phyloP scores from a whole-genome alignment of 2,113 vertebrate species.

The Lates calcarifer region DNA sequence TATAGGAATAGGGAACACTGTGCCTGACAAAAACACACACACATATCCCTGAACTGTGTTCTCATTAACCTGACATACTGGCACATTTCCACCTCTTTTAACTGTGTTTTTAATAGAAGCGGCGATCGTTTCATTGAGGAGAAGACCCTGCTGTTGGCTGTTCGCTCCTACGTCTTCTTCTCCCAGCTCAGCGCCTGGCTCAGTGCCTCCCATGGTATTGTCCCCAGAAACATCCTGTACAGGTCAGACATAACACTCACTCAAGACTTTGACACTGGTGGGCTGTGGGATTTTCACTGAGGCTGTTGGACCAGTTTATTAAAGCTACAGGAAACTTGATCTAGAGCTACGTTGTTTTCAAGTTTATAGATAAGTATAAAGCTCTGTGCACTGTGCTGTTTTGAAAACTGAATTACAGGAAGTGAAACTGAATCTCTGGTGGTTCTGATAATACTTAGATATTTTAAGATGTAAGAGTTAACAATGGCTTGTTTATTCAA shows the following conservation, averaged over 20 bases:
- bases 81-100: conserved; percentile 59
- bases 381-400: not conserved
- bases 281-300: conserved; percentile 30
- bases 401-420: conserved; percentile 3
- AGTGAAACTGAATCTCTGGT: not conserved
- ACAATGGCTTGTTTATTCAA: not conserved
- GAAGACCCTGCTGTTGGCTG: conserved; percentile 95
- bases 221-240: conserved; percentile 98
- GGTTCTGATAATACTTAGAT: conserved; percentile 3
- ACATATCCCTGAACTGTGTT: conserved; percentile 50
- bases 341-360: conserved; percentile 1
- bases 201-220: conserved; percentile 97
- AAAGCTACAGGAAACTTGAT: conserved; percentile 1
- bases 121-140: conserved; percentile 97
- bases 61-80: conserved; percentile 76
- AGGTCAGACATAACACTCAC: conserved; percentile 84
- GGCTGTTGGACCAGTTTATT: not conserved
- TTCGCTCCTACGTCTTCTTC: conserved; percentile 99
- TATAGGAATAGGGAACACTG: conserved; percentile 25
- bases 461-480: conserved; percentile 8
- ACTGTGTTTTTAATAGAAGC: conserved; percentile 83
- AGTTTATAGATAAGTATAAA: not conserved
- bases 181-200: conserved; percentile 99
- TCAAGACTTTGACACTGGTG: conserved; percentile 23
- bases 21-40: conserved; percentile 15